Conservation (phyloP, 2,888 invertebrate species). For the Cylloceria caligata region DNA sequence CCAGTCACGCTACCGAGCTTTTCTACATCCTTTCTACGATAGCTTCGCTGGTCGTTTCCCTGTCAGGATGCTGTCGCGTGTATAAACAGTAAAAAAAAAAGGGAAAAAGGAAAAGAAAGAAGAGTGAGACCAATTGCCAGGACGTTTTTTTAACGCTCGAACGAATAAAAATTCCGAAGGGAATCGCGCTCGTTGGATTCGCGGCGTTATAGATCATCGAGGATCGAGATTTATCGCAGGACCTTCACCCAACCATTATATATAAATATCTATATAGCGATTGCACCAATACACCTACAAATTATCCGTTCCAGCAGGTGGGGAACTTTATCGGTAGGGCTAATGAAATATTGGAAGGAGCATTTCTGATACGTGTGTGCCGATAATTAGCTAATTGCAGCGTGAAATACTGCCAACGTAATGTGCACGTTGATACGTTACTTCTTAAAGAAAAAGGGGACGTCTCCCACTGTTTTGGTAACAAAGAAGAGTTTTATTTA, state of each 20-base stretch:
- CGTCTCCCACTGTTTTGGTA: too few species aligned
- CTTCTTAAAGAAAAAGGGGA: neutral
- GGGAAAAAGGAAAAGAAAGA: neutral
- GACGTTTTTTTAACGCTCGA: slow-evolving; percentile 38
- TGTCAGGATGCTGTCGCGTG: slow-evolving; percentile 11
- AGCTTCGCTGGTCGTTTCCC: slow-evolving; percentile 9
- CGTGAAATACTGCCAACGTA: neutral
- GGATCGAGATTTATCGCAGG: slow-evolving; percentile 53
- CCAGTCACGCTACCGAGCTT: slow-evolving; percentile 51
- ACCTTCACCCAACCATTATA: slow-evolving; percentile 26
- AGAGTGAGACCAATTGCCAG: slow-evolving; percentile 32
- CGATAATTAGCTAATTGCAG: slow-evolving; percentile 27
- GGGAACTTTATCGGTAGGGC: slow-evolving; percentile 24
- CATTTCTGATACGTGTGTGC: neutral
- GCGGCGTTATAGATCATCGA: slow-evolving; percentile 45
- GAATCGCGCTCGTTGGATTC: slow-evolving; percentile 17
- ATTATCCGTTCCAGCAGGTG: slow-evolving; percentile 34
- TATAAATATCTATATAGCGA: neutral
- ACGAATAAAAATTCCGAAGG: slow-evolving; percentile 55
- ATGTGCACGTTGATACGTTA: neutral
- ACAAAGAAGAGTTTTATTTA: too few species aligned
- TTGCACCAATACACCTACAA: slow-evolving; percentile 19
- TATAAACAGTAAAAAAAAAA: neutral
- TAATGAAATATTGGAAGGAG: slow-evolving; percentile 26
- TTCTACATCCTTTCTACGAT: slow-evolving; percentile 48